Conservation (phyloP, 2,797 vertebrate species). For the Myripristis jacobus region DNA sequence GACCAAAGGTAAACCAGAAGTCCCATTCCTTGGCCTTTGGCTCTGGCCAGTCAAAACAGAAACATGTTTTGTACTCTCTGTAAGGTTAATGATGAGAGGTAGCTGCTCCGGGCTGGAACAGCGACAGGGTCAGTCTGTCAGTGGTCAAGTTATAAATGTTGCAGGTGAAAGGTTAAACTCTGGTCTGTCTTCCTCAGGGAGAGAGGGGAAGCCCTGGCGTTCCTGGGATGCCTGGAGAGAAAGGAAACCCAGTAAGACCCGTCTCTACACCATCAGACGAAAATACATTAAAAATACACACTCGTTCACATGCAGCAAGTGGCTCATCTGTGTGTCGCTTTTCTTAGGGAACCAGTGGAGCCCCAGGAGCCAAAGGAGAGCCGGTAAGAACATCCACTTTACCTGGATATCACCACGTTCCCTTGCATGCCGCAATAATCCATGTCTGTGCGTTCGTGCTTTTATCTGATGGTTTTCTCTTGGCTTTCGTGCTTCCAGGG, state of each 20-base stretch:
- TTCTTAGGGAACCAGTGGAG: slow-evolving; percentile 82
- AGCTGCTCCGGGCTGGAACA: background rate
- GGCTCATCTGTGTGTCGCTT: slow-evolving; percentile 48
- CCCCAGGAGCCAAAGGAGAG: slow-evolving; percentile 87
- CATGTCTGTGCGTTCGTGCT: slow-evolving; percentile 5
- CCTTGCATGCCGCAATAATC: background rate
- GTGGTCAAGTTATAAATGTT: slow-evolving; percentile 1
- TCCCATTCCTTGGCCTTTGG: background rate
- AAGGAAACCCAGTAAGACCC: slow-evolving; percentile 82
- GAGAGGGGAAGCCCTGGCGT: slow-evolving; percentile 87
- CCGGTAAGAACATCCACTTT: slow-evolving; percentile 78
- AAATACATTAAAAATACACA: background rate
- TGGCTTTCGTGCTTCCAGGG: slow-evolving; percentile 83
- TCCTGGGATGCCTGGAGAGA: slow-evolving; percentile 87
- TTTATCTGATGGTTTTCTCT: slow-evolving; percentile 1
- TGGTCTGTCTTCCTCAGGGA: slow-evolving; percentile 72
- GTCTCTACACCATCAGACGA: background rate
- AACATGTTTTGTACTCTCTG: background rate
- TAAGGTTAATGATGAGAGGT: background rate
- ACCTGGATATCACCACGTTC: background rate
- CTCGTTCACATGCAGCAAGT: background rate
- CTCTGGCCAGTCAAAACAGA: background rate
- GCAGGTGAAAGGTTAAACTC: slow-evolving; percentile 38
- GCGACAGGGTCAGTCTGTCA: background rate
- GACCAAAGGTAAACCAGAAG: slow-evolving; percentile 83